Base-by-base conservation (phyloP, 2,888 invertebrate genomes). In the Biston betularia region DNA sequence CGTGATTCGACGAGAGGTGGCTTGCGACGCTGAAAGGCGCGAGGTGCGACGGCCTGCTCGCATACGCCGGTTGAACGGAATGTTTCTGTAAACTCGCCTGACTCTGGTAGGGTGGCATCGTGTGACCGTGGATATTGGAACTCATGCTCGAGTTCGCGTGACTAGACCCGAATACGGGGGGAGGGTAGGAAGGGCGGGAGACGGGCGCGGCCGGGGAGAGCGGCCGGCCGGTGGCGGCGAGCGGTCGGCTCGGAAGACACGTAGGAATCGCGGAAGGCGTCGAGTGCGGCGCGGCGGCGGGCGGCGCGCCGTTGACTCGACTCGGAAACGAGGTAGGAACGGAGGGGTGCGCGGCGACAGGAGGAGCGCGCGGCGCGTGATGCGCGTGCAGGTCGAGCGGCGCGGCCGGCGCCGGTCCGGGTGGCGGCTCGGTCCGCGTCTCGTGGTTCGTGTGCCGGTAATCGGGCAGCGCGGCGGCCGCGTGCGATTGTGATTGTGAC, bases 401-500 rank as follows among this genome's bases (percentile, higher is more conserved):
- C 72, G 85, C 90, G 63, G 87, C 84, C 14, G 88, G 83, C 72
- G 86, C 84, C 70, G 80, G 85, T 74, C 79, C 86, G 33, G 85
- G 77, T 57, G 84, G 82, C 74, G 89, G 82, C 73, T 90, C 90
- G 58, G 89, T 89, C 82, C 90, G 95, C 85, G 95, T 95, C 79
- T 95, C 95, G 82, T 95, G 95, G 79, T 91, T 93, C 46, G 92
- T 92, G 77, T 91, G 93, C 55, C 92, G 88, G 84, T 91, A 93
- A 80, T 93, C 93, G 60, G 92, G 92, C 74, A 93, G 85, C 70
- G 92, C 91, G 70, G 92, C 89, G 61, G 89, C 89, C 53, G 90
- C 86, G 82, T 94, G 91, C 71, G 94, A 90, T 80, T 94, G 91
- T 69, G 94, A 90, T 80, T 94, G 83, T 59, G 84, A 82, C 71